phyloP scores from a whole-genome alignment of 2,113 vertebrate species.

The Poicephalus gulielmi region DNA sequence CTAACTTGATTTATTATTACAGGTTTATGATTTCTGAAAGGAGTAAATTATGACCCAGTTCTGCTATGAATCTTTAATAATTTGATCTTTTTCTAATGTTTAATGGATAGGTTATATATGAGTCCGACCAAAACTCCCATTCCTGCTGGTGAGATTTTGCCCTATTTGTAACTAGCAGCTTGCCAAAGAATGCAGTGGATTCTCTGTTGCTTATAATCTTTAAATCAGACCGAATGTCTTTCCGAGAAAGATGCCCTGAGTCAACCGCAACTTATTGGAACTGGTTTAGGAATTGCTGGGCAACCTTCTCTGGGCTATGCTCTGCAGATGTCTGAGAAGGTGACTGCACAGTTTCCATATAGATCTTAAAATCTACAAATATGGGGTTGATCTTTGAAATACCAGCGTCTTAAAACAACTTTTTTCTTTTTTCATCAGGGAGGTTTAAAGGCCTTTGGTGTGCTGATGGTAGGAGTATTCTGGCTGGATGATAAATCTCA shows the following conservation, averaged over 20 bases:
- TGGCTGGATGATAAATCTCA: slow-evolving; percentile 37
- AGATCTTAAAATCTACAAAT: slow-evolving; percentile 37
- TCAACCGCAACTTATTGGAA: slow-evolving; percentile 18
- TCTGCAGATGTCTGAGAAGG: slow-evolving; percentile 7
- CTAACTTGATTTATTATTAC: neutral
- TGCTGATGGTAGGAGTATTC: neutral
- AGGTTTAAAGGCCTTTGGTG: slow-evolving; percentile 42
- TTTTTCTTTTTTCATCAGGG: neutral
- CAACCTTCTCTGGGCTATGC: neutral
- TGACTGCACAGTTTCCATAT: slow-evolving; percentile 12
- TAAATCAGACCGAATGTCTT: slow-evolving; percentile 25
- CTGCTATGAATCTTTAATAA: neutral
- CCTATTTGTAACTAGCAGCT: neutral
- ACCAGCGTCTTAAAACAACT: neutral
- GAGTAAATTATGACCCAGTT: neutral
- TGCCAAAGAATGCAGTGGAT: slow-evolving; percentile 12
- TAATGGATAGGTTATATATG: neutral
- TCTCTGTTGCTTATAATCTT: neutral
- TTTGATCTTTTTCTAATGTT: neutral
- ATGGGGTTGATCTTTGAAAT: neutral
- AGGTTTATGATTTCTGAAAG: neutral
- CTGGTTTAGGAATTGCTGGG: slow-evolving; percentile 23
- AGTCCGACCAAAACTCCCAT: neutral
- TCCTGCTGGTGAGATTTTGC: neutral
- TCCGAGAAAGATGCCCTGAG: slow-evolving; percentile 34